Conservation (phyloP, 2,888 invertebrate species). For the Euclidia mi region DNA sequence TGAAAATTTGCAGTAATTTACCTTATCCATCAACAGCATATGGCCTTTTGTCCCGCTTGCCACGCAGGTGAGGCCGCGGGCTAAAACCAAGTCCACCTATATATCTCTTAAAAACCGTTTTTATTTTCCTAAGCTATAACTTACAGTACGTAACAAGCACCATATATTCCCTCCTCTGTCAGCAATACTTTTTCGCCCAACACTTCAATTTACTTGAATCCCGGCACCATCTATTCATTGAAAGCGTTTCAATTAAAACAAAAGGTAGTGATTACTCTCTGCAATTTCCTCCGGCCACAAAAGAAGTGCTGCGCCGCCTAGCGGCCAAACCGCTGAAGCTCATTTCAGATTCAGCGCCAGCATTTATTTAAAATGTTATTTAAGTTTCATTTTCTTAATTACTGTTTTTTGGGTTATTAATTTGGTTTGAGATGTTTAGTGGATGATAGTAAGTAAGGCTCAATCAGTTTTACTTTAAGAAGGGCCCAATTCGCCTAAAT, state of each 20-base stretch:
- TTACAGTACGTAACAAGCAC: no score
- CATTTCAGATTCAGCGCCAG: conserved; percentile 39
- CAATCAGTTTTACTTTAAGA: no score
- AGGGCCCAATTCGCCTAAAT: no score
- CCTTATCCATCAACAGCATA: no score
- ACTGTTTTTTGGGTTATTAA: background rate
- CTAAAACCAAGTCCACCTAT: no score
- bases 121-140: no score
- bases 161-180: conserved; percentile 7
- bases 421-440: no score
- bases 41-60: no score
- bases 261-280: conserved; percentile 53
- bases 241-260: conserved; percentile 53
- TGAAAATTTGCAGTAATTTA: no score
- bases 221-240: conserved; percentile 43
- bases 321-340: conserved; percentile 27
- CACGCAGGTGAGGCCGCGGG: no score
- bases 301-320: conserved; percentile 43
- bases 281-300: conserved; percentile 49
- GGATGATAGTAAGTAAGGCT: no score
- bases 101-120: no score
- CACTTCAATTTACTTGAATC: conserved; percentile 47
- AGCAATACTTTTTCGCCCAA: conserved; percentile 25
- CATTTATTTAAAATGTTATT: conserved; percentile 31
- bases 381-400: background rate